phyloP scores from a whole-genome alignment of 2,888 invertebrate genomes.

The Macrostomum cliftonense region DNA sequence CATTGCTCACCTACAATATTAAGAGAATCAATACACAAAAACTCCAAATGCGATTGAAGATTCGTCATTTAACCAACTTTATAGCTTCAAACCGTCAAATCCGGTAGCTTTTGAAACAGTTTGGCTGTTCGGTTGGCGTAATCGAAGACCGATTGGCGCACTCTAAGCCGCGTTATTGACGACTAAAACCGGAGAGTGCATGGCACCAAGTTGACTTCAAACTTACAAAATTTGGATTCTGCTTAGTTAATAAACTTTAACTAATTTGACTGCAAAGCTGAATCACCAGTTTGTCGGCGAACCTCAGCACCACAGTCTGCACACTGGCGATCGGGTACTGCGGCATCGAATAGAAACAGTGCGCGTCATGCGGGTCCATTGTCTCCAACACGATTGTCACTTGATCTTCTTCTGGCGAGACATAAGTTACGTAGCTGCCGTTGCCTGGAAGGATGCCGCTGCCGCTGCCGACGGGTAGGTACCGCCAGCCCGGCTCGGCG shows the following conservation, averaged over 20 bases:
- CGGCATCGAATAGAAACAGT: too few species aligned
- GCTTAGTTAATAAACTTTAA: too few species aligned
- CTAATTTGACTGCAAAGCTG: too few species aligned
- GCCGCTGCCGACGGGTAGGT: constrained; percentile 20
- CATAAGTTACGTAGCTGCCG: constrained; percentile 31
- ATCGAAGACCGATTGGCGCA: not conserved
- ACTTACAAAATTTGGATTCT: too few species aligned
- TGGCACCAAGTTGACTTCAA: too few species aligned
- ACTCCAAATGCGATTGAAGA: too few species aligned
- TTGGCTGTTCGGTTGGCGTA: not conserved
- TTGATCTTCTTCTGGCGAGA: constrained; percentile 23
- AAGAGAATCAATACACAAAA: too few species aligned
- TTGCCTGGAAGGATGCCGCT: constrained; percentile 22
- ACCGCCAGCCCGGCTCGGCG: constrained; percentile 28
- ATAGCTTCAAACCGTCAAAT: not conserved
- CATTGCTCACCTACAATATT: too few species aligned
- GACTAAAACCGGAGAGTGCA: not conserved
- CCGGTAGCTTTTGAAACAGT: not conserved
- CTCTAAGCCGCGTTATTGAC: not conserved
- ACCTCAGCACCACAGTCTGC: too few species aligned
- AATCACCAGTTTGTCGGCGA: too few species aligned
- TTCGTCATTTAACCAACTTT: too few species aligned
- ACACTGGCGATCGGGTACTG: too few species aligned
- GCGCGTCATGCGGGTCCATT: constrained; percentile 18
- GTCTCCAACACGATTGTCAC: constrained; percentile 36